Base-by-base conservation (phyloP, 2,888 invertebrate genomes). In the Epinotia demarniana region DNA sequence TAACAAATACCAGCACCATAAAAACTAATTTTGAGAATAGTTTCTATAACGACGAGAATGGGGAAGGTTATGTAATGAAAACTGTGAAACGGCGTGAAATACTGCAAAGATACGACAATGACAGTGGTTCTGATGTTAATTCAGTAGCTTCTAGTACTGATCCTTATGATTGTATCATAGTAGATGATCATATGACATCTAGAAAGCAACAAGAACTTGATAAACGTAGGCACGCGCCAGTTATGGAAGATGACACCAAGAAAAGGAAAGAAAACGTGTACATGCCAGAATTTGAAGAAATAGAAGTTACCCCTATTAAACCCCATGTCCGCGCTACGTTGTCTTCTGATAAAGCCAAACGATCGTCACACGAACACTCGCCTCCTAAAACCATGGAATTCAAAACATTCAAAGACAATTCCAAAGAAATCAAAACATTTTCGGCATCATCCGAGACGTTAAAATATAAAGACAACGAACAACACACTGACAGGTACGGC, bases 161-260 rank as follows among this genome's bases (percentile, higher is more conserved):
- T 92, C 96, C 96, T 43, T 96, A 96, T 81, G 96, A 96, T 85
- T 97, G 97, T 85, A 97, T 98, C 80, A 96, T 98, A 70, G 97
- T 98, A 39, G 97, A 97, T 81, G 97, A 98, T 90, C 97, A 97
- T 82, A 94, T 92, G 94, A 92, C 90, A 78, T 89, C 91, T 80
- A 88, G 93, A 87, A 95, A 93, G 82, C 95, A 92, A 82, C 93
- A 93, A 87, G 93, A 93, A 85, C 82, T 90, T 78, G 92, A 93
- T 77, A 89, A 90, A 80, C 93, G 92, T 79, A 88, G 92, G n/a
- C 91, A 92, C 81, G 86, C 89, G 23, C 91, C 92, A 79, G 84
- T 86, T 57, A 79, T 86, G 79, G 92, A 93, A 18, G 87, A 91
- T 72, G 91, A 93, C 73, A 86, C 89, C 23, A 93, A 93, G 81